These are phyloP conservation scores for Contarinia nasturtii DNA, from an alignment of 1,140 invertebrate genomes.

Conservation along the genomic window DNA sequence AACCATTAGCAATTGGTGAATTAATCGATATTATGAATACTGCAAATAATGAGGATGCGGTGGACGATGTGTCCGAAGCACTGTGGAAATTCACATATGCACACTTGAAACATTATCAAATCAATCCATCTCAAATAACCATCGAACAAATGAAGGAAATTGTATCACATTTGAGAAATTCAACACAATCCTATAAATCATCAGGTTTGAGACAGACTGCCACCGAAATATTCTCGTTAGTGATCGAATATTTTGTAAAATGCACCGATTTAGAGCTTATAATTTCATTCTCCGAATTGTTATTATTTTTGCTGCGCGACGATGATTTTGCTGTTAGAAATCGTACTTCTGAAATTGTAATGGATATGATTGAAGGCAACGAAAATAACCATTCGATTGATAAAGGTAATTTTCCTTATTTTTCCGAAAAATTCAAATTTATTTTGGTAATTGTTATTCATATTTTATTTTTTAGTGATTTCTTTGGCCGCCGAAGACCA, in stretches of 20 bases:
- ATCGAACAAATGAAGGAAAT: background rate
- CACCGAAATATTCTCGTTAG: slow-evolving; percentile 3
- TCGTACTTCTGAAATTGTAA: slow-evolving; percentile 2
- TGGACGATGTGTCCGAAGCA: too few relatives aligned
- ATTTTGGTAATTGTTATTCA: background rate
- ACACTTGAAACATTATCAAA: background rate
- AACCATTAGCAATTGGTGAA: too few relatives aligned
- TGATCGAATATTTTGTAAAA: slow-evolving; percentile 4
- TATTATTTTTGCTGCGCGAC: slow-evolving; percentile 15
- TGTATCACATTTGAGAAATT: background rate
- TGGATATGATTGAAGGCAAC: background rate
- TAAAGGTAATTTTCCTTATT: background rate
- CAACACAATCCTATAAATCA: slow-evolving; percentile 1
- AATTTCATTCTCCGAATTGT: slow-evolving; percentile 8
- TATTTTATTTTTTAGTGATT: background rate
- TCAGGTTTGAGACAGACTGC: slow-evolving; percentile 6
- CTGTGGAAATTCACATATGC: too few relatives aligned
- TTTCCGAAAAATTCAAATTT: background rate
- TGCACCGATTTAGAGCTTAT: slow-evolving; percentile 6
- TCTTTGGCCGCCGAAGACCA: background rate
- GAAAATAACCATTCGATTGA: background rate
- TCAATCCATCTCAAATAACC: background rate
- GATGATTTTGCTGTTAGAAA: slow-evolving; percentile 16
- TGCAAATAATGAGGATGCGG: too few relatives aligned
- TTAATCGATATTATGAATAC: too few relatives aligned